Base-by-base conservation (phyloP, 2,888 invertebrate genomes). In the Andrena chrysosceles region DNA sequence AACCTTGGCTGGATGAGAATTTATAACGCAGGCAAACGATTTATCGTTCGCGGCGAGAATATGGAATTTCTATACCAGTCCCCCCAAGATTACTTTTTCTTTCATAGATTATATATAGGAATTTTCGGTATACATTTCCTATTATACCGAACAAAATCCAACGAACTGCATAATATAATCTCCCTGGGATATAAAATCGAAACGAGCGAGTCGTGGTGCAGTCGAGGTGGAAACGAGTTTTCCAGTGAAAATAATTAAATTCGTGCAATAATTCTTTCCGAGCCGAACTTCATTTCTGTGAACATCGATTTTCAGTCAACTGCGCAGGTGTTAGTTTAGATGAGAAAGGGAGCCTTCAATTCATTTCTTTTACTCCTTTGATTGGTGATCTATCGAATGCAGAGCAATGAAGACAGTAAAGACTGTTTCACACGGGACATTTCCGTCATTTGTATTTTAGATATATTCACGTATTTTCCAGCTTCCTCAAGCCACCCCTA, bases 1-100 rank as follows among this genome's bases (percentile, higher is more conserved):
- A 42, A 35, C 48, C n/a, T 68, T 10, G n/a, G 67, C 6, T 13
- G 31, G 48, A 68, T 68, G 67, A 74, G 52, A 2, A 48, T 73
- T 67, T 73, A 74, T 42, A 42, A 54, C 35, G 67, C 52, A 7
- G 29, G 33, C 20, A 13, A 29, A 52, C 20, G 10, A 67, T 48
- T 10, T 42, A 48, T 23, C 52, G 67, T 67, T 67, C 16, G n/a
- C 23, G 31, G 20, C 20, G 5, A 6, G 54, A 31, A 54, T 33
- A 29, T 10, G 23, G 16, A 63, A 63, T 10, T 63, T 6, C 52
- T 54, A n/a, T 35, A 20, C 20, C 20, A 8, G 52, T 20, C 52
- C 52, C 52, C 20, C 52, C 7, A 52, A 52, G 52, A 52, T 20
- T 42, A 52, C n/a, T 52, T 31, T 29, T 29, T 33, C 26, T 7